phyloP scores from a whole-genome alignment of 2,888 invertebrate species.

The Lucinisca nassula region DNA sequence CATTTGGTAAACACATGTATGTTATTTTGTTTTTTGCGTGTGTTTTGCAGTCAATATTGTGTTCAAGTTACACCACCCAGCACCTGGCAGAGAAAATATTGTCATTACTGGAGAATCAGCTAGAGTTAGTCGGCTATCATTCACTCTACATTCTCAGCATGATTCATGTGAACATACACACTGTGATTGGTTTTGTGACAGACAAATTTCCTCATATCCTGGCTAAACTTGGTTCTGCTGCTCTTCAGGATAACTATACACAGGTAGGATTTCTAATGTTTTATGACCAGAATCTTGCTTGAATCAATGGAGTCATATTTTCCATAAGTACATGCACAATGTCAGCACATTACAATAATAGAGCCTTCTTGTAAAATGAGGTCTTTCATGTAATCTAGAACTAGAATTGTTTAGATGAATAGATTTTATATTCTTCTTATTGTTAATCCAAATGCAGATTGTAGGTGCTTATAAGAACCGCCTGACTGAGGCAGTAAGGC shows the following conservation, averaged over 20 bases:
- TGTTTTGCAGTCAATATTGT: constrained; percentile 73
- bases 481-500: too few relatives aligned
- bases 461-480: too few relatives aligned
- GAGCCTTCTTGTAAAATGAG: too few relatives aligned
- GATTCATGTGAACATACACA: constrained; percentile 53
- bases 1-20: too few relatives aligned
- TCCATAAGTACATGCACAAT: background rate
- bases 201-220: constrained; percentile 69
- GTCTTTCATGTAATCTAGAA: too few relatives aligned
- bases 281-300: too few relatives aligned
- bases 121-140: constrained; percentile 62
- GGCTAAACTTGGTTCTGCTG: constrained; percentile 72
- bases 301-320: too few relatives aligned
- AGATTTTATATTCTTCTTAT: too few relatives aligned
- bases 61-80: constrained; percentile 59
- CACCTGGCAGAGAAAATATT: constrained; percentile 57
- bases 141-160: constrained; percentile 77
- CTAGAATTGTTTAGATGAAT: too few relatives aligned
- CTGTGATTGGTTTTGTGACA: constrained; percentile 68
- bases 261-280: too few relatives aligned
- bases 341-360: too few relatives aligned
- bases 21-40: background rate
- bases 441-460: too few relatives aligned
- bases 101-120: constrained; percentile 9
- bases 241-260: constrained; percentile 61